phyloP scores from a whole-genome alignment of 2,888 invertebrate genomes.

The Pandemis corylana region DNA sequence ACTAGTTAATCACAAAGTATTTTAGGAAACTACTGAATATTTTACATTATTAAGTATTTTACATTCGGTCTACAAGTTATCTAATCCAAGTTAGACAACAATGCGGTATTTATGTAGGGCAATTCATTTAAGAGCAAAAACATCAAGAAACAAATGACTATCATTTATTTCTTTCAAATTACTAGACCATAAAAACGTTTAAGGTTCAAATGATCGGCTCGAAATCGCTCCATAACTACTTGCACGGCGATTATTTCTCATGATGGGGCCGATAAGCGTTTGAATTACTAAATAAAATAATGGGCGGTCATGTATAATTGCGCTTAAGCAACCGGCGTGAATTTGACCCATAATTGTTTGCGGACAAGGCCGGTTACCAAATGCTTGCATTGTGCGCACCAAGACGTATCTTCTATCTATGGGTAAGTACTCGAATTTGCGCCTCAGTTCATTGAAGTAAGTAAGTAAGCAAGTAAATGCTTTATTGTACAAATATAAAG shows the following conservation, averaged over 20 bases:
- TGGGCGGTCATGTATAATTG: conserved; percentile 73
- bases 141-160: conserved; percentile 20
- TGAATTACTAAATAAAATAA: conserved; percentile 74
- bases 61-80: neutral
- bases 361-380: conserved; percentile 72
- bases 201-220: conserved; percentile 32
- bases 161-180: conserved; percentile 31
- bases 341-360: conserved; percentile 69
- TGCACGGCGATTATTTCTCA: conserved; percentile 49
- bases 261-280: conserved; percentile 62
- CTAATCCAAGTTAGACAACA: neutral
- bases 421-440: conserved; percentile 46
- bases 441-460: neutral
- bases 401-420: conserved; percentile 52
- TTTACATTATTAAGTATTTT: neutral
- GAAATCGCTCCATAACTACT: conserved; percentile 26
- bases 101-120: neutral
- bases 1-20: too few relatives aligned
- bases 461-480: neutral
- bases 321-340: conserved; percentile 68
- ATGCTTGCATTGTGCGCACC: conserved; percentile 56
- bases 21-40: neutral
- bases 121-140: conserved; percentile 24
- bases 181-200: conserved; percentile 21
- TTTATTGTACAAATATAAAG: too few relatives aligned